Conservation (phyloP, 2,113 vertebrate genomes). For the Gambusia holbrooki region DNA sequence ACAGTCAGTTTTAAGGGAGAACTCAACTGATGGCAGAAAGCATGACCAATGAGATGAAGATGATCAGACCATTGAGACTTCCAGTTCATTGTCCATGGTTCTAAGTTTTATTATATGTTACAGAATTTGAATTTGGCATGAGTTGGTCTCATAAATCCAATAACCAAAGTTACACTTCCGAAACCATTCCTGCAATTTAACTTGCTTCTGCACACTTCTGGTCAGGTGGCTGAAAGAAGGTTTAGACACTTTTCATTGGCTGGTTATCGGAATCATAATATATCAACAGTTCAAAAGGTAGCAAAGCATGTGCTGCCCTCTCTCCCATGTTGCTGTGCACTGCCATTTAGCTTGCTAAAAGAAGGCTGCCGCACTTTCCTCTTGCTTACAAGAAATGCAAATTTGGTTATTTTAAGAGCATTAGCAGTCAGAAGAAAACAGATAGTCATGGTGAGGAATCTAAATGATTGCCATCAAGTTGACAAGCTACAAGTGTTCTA, state of each 20-base stretch:
- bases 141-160: not conserved
- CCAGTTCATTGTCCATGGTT: not conserved
- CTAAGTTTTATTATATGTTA: not conserved
- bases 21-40: slow-evolving; percentile 1
- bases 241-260: too few species aligned
- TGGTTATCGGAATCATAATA: too few species aligned
- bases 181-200: not conserved
- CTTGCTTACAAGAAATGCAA: not conserved
- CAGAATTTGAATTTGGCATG: not conserved
- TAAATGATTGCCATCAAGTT: not conserved
- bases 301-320: not conserved
- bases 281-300: too few species aligned
- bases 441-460: too few species aligned
- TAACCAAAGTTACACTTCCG: not conserved
- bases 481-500: too few species aligned
- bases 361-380: not conserved
- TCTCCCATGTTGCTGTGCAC: not conserved
- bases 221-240: too few species aligned
- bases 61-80: not conserved
- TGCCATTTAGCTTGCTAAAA: not conserved
- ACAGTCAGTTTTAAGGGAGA: slow-evolving; percentile 4
- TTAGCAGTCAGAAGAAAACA: not conserved
- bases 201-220: too few species aligned
- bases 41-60: not conserved
- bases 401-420: not conserved